phyloP scores from a whole-genome alignment of 2,888 invertebrate genomes.

The Epistrophella euchroma region DNA sequence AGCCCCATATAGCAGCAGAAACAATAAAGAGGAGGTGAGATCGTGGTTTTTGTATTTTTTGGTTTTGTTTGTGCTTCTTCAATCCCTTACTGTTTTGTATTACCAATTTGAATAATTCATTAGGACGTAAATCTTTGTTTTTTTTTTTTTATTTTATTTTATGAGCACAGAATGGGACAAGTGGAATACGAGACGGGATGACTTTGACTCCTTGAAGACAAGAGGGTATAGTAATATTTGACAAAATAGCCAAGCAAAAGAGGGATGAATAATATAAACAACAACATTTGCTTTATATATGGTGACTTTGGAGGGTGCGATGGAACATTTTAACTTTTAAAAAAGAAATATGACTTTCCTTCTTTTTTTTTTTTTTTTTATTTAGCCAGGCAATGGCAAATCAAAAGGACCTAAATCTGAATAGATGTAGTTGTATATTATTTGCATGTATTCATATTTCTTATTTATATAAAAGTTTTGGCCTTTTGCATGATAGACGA shows the following conservation, averaged over 20 bases:
- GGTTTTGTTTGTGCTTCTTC: neutral
- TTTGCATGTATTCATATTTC: neutral
- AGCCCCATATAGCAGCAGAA: neutral
- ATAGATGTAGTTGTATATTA: neutral
- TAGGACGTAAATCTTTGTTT: conserved; percentile 64
- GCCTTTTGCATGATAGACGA: conserved; percentile 11
- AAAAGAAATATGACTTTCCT: conserved; percentile 48
- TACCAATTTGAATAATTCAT: conserved; percentile 72
- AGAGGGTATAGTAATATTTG: conserved; percentile 47
- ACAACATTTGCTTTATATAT: conserved; percentile 16
- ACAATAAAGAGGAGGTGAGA: conserved; percentile 12
- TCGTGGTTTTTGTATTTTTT: conserved; percentile 1
- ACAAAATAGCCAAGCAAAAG: conserved; percentile 47
- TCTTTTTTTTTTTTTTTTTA: neutral
- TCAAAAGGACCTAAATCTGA: conserved; percentile 26
- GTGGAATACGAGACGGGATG: conserved; percentile 20
- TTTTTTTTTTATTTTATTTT: conserved; percentile 5
- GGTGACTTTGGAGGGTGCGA: neutral
- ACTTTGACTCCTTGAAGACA: conserved; percentile 14
- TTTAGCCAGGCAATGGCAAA: neutral
- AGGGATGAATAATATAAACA: conserved; percentile 44
- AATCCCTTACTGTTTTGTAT: conserved; percentile 52
- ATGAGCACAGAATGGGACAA: conserved; percentile 49
- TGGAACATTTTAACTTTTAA: conserved; percentile 48
- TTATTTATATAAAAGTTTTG: neutral